phyloP scores from a whole-genome alignment of 2,888 invertebrate species.

The Ophioninae sp. region DNA sequence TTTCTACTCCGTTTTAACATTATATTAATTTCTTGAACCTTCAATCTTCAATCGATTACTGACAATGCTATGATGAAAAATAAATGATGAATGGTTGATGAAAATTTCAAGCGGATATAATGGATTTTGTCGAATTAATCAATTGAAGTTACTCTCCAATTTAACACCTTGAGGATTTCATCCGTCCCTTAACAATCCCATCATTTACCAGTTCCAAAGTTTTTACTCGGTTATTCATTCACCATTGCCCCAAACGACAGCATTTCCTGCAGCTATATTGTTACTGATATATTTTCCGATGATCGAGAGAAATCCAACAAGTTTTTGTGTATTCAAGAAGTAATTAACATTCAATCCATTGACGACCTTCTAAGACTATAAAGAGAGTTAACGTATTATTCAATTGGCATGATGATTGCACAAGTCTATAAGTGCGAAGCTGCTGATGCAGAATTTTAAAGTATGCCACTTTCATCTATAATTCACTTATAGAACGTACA shows the following conservation, averaged over 20 bases:
- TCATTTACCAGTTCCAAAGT: neutral
- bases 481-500: constrained; percentile 16
- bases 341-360: neutral
- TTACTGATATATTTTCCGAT: neutral
- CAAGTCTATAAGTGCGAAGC: neutral
- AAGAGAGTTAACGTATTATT: neutral
- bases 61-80: too few species aligned
- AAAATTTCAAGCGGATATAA: too few species aligned
- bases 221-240: neutral
- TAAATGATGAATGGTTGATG: too few species aligned
- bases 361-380: neutral
- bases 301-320: neutral
- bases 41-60: too few species aligned
- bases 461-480: constrained; percentile 9
- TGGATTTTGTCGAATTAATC: too few species aligned
- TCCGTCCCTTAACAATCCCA: neutral
- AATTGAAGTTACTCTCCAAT: neutral
- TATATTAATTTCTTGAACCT: too few species aligned
- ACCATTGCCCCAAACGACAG: neutral
- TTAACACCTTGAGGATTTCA: neutral
- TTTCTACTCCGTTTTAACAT: too few species aligned
- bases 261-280: neutral
- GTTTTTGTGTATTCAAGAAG: neutral
- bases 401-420: neutral
- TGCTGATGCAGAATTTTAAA: neutral